phyloP scores from a whole-genome alignment of 2,113 vertebrate species.

The Sorex fumeus region DNA sequence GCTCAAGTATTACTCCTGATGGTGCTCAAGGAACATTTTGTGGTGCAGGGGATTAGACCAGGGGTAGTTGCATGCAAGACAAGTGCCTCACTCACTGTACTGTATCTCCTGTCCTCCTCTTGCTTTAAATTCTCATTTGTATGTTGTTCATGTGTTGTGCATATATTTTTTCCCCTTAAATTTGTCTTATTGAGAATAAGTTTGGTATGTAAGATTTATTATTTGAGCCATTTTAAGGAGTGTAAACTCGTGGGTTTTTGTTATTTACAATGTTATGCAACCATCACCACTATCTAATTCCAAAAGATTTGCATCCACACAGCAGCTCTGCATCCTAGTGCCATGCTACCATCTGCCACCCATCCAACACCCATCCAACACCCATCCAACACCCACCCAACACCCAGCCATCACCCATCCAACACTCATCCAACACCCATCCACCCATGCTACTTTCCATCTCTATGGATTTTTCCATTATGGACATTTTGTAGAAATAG shows the following conservation, averaged over 20 bases:
- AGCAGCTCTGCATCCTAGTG: neutral
- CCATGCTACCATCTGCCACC: too few relatives aligned
- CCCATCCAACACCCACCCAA: neutral
- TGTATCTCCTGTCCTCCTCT: conserved; percentile 32
- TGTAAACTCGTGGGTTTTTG: neutral
- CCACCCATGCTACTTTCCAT: neutral
- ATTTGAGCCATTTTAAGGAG: conserved; percentile 11
- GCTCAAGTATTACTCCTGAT: too few relatives aligned
- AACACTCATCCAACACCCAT: too few relatives aligned
- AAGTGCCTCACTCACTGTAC: too few relatives aligned
- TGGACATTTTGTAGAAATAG: neutral
- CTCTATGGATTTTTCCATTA: neutral
- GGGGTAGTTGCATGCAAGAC: too few relatives aligned
- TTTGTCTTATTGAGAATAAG: conserved; percentile 44
- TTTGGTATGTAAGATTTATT: neutral
- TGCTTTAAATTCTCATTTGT: conserved; percentile 40
- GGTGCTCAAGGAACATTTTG: too few relatives aligned
- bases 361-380: too few relatives aligned
- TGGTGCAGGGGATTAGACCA: too few relatives aligned
- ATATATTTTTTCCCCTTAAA: neutral
- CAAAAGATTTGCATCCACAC: neutral
- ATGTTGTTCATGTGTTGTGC: neutral
- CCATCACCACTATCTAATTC: neutral
- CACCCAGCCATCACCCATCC: neutral
- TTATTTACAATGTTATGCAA: neutral